Conservation (phyloP, 2,113 vertebrate genomes). For the Phylloscopus whistleri region DNA sequence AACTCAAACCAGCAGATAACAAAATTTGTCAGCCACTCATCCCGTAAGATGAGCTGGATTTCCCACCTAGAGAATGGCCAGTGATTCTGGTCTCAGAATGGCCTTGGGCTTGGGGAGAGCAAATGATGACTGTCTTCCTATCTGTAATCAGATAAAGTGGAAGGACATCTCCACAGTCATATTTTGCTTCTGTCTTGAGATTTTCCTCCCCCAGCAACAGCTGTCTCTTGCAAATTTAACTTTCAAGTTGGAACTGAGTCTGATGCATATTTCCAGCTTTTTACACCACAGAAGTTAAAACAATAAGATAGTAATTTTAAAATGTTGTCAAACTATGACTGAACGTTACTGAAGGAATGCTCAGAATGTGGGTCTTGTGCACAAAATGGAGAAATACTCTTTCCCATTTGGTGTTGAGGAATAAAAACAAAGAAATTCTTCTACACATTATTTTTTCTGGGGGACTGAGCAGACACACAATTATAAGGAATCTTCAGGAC, state of each 20-base stretch:
- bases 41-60: background rate
- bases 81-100: background rate
- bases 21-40: background rate
- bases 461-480: accelerated
- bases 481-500: background rate
- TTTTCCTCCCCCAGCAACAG: background rate
- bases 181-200: background rate
- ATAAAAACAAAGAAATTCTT: background rate
- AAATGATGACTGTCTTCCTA: background rate
- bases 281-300: background rate
- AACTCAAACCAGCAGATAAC: background rate
- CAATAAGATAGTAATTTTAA: background rate
- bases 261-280: background rate
- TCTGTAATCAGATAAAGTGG: background rate
- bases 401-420: background rate
- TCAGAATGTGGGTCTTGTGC: background rate
- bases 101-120: background rate
- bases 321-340: background rate
- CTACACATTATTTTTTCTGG: background rate
- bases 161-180: background rate
- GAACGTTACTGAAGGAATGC: background rate
- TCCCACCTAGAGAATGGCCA: background rate
- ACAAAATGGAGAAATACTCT: background rate
- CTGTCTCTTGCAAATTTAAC: background rate
- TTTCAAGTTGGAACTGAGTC: background rate